A percentile compares a stretch with the other conserved stretches of the same genome.
Evolutionary conservation across 2,113 vertebrate genomes (phyloP).

Genomic region (Leiothrix lutea): DNA sequence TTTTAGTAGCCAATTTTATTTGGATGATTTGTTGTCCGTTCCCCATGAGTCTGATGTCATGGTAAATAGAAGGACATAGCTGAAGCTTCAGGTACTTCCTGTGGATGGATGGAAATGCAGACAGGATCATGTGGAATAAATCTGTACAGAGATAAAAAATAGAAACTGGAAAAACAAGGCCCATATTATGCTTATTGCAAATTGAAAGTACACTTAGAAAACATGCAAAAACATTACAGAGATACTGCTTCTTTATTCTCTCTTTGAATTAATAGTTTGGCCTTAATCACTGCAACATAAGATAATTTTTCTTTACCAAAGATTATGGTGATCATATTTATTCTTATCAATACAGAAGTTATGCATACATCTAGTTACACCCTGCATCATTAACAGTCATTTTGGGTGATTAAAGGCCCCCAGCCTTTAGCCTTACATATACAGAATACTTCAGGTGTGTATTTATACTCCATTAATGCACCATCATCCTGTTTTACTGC

Average conservation of each 20-base stretch:
- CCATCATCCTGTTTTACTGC: background rate
- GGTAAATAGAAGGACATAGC: background rate
- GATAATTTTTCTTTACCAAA: background rate
- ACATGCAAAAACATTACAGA: background rate
- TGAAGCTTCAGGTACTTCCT: background rate
- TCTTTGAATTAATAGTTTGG: background rate
- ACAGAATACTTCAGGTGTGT: background rate
- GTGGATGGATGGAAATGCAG: background rate
- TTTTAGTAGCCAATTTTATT: background rate
- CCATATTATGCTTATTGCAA: background rate
- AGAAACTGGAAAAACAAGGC: background rate
- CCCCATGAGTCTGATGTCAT: background rate
- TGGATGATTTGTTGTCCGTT: fast-evolving
- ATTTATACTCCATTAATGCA: background rate
- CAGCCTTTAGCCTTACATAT: background rate
- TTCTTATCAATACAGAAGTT: background rate
- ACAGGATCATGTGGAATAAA: background rate
- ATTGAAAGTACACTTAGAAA: background rate
- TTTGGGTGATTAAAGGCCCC: background rate
- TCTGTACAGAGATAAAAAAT: background rate
- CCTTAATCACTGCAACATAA: background rate
- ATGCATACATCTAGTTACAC: background rate
- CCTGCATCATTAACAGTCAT: background rate
- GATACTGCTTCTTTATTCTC: background rate
- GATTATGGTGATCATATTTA: background rate